These are phyloP conservation scores for Mystacornis crossleyi DNA, from an alignment of 2,113 vertebrate species.

Conservation along the genomic window DNA sequence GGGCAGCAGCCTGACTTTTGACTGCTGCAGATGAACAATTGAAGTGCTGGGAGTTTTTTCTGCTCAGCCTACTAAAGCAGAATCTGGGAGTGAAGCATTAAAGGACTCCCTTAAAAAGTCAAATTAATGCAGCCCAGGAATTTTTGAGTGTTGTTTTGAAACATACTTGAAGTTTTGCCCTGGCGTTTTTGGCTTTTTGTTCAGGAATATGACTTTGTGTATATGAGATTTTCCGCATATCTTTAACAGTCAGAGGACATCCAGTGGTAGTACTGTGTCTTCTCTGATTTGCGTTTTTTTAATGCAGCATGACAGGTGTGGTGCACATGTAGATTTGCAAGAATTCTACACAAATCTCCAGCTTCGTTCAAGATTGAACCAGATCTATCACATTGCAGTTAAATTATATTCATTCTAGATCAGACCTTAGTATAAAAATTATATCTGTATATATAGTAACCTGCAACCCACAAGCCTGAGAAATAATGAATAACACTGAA, in stretches of 20 bases:
- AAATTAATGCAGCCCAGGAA: not conserved
- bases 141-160: not conserved
- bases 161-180: not conserved
- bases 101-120: not conserved
- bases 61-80: not conserved
- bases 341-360: not conserved
- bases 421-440: not conserved
- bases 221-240: not conserved
- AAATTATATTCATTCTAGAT: not conserved
- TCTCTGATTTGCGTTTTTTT: not conserved
- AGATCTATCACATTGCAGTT: not conserved
- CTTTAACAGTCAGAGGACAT: not conserved
- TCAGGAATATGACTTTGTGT: not conserved
- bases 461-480: not conserved
- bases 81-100: not conserved
- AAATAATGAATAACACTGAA: not conserved
- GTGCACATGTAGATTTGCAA: not conserved
- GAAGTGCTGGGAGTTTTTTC: not conserved
- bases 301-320: not conserved
- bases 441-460: not conserved
- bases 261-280: not conserved
- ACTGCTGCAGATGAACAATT: not conserved
- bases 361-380: not conserved
- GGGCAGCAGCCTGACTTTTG: not conserved
- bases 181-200: not conserved